Evolutionary conservation across 2,888 invertebrate species (phyloP), one percentile per base, ranked within the genome.

Genomic region (Polyploca ridens): DNA sequence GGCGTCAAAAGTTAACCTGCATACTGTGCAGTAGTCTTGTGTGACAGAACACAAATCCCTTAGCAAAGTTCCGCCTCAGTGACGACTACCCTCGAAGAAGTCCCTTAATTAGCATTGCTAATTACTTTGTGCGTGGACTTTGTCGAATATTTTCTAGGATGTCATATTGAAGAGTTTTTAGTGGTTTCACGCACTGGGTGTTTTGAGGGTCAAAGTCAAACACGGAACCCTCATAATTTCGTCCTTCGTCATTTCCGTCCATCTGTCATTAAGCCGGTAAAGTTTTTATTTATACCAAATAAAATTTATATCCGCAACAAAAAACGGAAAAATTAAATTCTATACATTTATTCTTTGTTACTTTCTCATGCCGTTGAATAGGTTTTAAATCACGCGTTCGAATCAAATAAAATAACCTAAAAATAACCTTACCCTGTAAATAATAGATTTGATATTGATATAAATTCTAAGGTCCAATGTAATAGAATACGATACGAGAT

Each of bases 91-190:
- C 72, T 66, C 60, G 66, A 64, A n/a, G n/a, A n/a, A n/a, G n/a
- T n/a, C n/a, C n/a, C n/a, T 74, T 75, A 71, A 72, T 83, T 82
- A 83, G 80, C 83, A 81, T 76, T 81, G 79, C 82, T 80, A 81
- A 82, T 81, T 49, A 44, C 75, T 70, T 73, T 67, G 68, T 49
- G 66, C 65, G 67, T 67, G 62, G 58, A 62, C 35, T 57, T 57
- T 38, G 27, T 13, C 33, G 35, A 62, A 62, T 49, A 11, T 7
- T 38, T 38, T 54, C 33, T 4, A n/a, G n/a, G 38, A n/a, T 19
- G 46, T 16, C 38, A 38, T n/a, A 33, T 11, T 38, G 16, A 7
- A 14, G 11, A 10, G 54, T n/a, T 41, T 41, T 3, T 41, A 13
- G 10, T 11, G 13, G 46, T 46, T 46, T 46, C n/a, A 38, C 10